Evolutionary conservation across 64 coral and sea anemone species (phyloP).

Genomic region (Montipora efflorescens): DNA sequence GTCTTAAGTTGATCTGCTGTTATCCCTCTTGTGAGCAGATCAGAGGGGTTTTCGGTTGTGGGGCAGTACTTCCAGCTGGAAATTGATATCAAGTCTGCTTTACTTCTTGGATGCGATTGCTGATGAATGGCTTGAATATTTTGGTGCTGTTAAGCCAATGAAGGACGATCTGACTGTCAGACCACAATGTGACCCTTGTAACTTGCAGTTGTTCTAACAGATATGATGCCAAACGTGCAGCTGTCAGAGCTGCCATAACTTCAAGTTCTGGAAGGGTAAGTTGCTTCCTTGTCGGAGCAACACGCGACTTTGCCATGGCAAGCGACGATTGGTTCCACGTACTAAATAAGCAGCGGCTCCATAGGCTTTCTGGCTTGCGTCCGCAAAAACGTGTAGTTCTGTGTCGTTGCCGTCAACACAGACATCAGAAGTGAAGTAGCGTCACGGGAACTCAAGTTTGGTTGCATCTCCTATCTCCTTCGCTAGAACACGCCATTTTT

Average conservation of each 20-base stretch:
- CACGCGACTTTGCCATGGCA: constrained; percentile 69
- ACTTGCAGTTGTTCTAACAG: not conserved
- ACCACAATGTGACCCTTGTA: constrained; percentile 48
- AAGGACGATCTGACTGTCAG: constrained; percentile 79
- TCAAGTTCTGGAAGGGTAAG: constrained; percentile 69
- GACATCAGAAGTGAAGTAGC: not conserved
- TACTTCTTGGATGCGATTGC: constrained; percentile 61
- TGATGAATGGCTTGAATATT: constrained; percentile 60
- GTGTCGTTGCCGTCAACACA: not conserved
- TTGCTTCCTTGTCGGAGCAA: constrained; percentile 57
- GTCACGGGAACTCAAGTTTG: constrained; percentile 9
- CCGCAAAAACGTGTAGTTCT: constrained; percentile 35
- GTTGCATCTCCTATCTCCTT: constrained; percentile 13
- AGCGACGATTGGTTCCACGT: constrained; percentile 18
- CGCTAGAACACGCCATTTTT: constrained; percentile 18
- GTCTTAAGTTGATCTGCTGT: no score
- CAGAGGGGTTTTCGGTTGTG: no score
- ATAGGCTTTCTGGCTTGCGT: constrained; percentile 61
- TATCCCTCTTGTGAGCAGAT: no score
- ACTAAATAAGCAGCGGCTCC: constrained; percentile 50
- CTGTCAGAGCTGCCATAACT: constrained; percentile 53
- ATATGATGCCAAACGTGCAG: constrained; percentile 31
- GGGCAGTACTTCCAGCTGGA: no score
- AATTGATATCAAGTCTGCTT: not conserved
- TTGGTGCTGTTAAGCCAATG: constrained; percentile 64